Evolutionary conservation across 2,113 vertebrate genomes (phyloP), one percentile per base, ranked within the genome.

Genomic region (Crotophaga sulcirostris): DNA sequence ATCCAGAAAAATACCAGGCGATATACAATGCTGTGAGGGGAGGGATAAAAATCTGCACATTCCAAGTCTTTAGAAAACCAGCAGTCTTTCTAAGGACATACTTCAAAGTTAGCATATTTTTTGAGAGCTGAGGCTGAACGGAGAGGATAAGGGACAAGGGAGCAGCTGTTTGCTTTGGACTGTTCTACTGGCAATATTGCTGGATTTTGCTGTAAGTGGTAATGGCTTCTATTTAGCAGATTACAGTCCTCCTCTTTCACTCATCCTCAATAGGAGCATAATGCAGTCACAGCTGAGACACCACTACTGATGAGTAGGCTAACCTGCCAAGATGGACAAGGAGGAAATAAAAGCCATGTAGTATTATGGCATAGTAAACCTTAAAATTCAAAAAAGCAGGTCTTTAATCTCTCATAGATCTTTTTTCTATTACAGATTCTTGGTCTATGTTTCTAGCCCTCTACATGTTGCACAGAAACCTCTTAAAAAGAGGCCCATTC

Each of bases 91-190:
- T 45, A 64, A 36, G 13, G 18, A 21, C 28, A 7, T 31, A 19
- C 34, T 80, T 55, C 74, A 74, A 69, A 94, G 34, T 36, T 34
- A 64, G 26, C 0, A 2, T 4, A 34, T 44, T 62, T 84, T 93
- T 79, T 47, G 69, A 84, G 62, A 83, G 40, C 8, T 49, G 54
- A 36, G 1, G 2, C 62, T 73, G 67, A 84, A 19, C 28, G 59
- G 68, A 75, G 42, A 77, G 42, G 38, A 55, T 45, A 83, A 79
- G 73, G 56, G 84, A 93, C 11, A 67, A 79, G 87, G 51, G 59
- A 96, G 84, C 93, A 96, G 89, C 93, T 96, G 96, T 78, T 83
- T 70, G 51, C 49, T 93, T 95, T 96, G 92, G 94, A 77, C 29
- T n/a, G 26, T 55, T 90, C 42, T 86, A n/a, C 80, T 95, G 96